Evolutionary conservation across 2,113 vertebrate species (phyloP).

Genomic region (Cyphomyrus discorhynchus): DNA sequence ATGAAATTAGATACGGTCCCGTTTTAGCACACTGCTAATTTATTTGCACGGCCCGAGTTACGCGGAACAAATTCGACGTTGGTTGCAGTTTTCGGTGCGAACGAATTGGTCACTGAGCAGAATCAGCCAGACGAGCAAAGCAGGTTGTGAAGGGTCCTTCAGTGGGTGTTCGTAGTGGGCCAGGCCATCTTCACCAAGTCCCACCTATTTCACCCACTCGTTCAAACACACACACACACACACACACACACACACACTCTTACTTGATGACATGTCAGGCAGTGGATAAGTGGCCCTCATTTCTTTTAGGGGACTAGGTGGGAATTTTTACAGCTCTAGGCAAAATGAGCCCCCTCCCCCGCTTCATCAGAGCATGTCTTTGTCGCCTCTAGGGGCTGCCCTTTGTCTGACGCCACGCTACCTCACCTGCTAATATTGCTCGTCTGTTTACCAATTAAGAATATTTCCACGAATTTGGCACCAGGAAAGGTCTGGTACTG

Average conservation of each 20-base stretch:
- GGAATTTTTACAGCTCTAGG: constrained; percentile 13
- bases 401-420: neutral
- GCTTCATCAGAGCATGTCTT: neutral
- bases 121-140: neutral
- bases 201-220: neutral
- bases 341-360: constrained; percentile 14
- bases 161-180: neutral
- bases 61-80: neutral
- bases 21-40: neutral
- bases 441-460: neutral
- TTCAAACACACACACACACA: constrained; percentile 1
- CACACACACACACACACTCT: neutral
- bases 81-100: neutral
- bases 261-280: constrained; percentile 17
- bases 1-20: neutral
- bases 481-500: neutral
- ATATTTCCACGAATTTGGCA: neutral
- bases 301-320: constrained; percentile 6
- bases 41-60: neutral
- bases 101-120: neutral
- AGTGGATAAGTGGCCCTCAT: constrained; percentile 17
- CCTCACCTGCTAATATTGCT: neutral
- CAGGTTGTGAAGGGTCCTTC: neutral
- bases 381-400: constrained; percentile 19
- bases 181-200: neutral